Conservation (phyloP, 2,797 vertebrate genomes). For the Coluber constrictor region DNA sequence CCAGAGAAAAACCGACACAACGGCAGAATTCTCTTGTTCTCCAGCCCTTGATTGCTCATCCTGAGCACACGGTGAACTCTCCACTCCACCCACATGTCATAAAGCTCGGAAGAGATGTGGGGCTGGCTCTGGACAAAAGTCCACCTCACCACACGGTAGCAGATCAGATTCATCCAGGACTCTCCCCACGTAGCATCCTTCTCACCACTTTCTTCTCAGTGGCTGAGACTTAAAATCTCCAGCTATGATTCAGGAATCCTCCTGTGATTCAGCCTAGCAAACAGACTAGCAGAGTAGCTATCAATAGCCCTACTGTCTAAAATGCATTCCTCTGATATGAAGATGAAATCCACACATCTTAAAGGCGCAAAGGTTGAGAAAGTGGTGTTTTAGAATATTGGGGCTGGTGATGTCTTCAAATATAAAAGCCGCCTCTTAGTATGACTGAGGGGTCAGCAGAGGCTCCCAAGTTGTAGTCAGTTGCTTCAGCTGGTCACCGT, state of each 20-base stretch:
- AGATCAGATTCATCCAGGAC: background rate
- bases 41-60: too few species aligned
- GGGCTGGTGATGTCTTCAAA: background rate
- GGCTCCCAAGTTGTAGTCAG: background rate
- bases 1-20: too few species aligned
- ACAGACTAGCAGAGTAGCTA: background rate
- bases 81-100: background rate
- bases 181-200: background rate
- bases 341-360: background rate
- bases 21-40: background rate
- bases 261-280: background rate
- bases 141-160: background rate
- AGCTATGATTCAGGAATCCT: background rate
- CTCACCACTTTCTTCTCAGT: background rate
- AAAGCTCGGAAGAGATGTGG: background rate
- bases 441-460: background rate
- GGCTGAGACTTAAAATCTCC: background rate
- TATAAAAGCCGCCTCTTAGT: background rate
- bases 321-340: background rate
- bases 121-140: background rate
- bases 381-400: background rate
- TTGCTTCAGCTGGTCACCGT: background rate
- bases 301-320: background rate
- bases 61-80: too few species aligned
- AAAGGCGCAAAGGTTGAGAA: background rate